Evolutionary conservation across 2,797 vertebrate genomes (phyloP).

Genomic region (Cossypha niveicapilla): DNA sequence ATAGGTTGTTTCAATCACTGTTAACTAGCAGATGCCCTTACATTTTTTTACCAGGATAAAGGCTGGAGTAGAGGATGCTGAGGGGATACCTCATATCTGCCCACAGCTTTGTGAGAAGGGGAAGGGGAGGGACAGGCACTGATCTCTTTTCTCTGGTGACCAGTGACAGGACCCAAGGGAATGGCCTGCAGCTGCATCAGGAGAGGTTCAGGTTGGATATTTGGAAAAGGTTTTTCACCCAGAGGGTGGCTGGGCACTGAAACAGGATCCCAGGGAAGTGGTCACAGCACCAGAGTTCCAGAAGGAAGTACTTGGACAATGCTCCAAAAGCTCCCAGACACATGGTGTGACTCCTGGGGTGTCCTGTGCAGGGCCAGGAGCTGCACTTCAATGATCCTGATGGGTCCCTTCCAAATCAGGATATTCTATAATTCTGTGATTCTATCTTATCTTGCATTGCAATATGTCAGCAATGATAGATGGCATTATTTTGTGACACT

Average conservation of each 20-base stretch:
- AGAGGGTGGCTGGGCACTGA: neutral
- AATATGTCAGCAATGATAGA: neutral
- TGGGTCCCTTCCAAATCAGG: neutral
- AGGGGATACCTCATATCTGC: neutral
- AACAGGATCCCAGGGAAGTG: neutral
- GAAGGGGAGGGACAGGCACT: neutral
- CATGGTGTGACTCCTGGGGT: too few species aligned
- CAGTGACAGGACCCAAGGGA: neutral
- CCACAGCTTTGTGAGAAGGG: neutral
- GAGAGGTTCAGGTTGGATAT: neutral
- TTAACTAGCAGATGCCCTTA: neutral
- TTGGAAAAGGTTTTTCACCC: neutral
- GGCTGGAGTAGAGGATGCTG: neutral
- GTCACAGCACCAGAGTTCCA: neutral
- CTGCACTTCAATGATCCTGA: neutral
- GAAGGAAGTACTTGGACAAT: neutral
- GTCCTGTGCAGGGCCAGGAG: neutral
- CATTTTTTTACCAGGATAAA: neutral
- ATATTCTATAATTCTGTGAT: neutral
- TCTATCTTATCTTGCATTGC: neutral
- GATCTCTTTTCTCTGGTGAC: too few species aligned
- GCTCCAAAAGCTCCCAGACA: neutral
- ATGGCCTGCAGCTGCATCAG: neutral
- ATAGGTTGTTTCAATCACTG: neutral
- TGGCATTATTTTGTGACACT: neutral